Conservation (phyloP, 2,888 invertebrate species). For the Omphaloscelis lunosa region DNA sequence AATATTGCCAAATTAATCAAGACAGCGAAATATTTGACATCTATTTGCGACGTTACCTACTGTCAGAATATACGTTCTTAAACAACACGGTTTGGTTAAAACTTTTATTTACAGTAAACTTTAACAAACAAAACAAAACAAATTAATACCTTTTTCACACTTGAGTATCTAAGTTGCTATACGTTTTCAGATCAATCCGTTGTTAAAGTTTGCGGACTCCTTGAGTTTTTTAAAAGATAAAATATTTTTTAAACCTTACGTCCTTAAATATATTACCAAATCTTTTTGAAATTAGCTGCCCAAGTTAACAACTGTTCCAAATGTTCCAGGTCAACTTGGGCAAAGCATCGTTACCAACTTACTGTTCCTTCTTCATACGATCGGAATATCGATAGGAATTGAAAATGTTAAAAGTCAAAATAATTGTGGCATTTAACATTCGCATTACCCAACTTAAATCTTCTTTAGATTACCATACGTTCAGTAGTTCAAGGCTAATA, state of each 20-base stretch:
- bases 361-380: background rate
- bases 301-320: background rate
- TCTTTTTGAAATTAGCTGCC: background rate
- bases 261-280: background rate
- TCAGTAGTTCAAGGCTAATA: slow-evolving; percentile 41
- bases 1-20: too few relatives aligned
- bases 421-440: background rate
- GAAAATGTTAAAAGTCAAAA: background rate
- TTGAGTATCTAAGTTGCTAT: background rate
- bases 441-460: background rate
- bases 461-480: background rate
- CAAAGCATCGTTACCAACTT: background rate
- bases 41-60: too few relatives aligned
- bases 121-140: background rate
- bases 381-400: background rate
- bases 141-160: background rate
- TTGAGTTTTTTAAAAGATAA: background rate
- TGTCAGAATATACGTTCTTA: background rate
- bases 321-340: background rate
- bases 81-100: background rate
- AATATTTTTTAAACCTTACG: background rate
- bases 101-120: background rate
- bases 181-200: background rate
- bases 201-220: background rate
- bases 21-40: too few relatives aligned